These are phyloP conservation scores for Corythucha ciliata DNA, from an alignment of 2,888 invertebrate genomes.

Conservation along the genomic window DNA sequence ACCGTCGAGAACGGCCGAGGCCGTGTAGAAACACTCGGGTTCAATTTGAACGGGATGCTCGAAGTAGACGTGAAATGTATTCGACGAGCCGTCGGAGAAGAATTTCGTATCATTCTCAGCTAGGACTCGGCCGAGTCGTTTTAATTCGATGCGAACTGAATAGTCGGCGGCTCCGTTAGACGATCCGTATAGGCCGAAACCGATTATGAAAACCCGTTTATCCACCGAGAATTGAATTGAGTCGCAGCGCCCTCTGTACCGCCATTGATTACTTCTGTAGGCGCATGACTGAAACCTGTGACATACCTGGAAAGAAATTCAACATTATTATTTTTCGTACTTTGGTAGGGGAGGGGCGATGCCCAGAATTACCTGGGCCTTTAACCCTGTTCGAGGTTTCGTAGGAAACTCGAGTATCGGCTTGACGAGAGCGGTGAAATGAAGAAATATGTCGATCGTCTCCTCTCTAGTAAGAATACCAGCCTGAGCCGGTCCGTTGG, in stretches of 20 bases:
- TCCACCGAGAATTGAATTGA: conserved; percentile 96
- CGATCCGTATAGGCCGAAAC: conserved; percentile 91
- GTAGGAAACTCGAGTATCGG: conserved; percentile 73
- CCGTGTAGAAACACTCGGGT: conserved; percentile 88
- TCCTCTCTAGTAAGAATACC: conserved; percentile 86
- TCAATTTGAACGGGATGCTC: conserved; percentile 74
- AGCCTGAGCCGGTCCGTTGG: conserved; percentile 88
- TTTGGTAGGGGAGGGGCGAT: too few species aligned
- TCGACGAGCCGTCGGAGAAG: conserved; percentile 93
- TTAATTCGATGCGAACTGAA: conserved; percentile 86
- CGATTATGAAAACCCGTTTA: conserved; percentile 88
- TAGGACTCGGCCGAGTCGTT: conserved; percentile 74
- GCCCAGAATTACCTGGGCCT: conserved; percentile 71
- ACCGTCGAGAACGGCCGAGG: conserved; percentile 89
- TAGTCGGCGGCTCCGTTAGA: conserved; percentile 94
- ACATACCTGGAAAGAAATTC: conserved; percentile 63
- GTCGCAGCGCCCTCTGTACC: conserved; percentile 91
- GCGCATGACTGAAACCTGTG: conserved; percentile 95
- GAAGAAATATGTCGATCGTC: conserved; percentile 88
- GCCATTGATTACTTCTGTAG: conserved; percentile 94
- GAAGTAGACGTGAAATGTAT: conserved; percentile 84
- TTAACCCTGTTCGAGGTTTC: conserved; percentile 74
- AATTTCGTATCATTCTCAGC: conserved; percentile 90
- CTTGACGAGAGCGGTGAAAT: conserved; percentile 84
- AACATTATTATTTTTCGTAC: neutral